A percentile compares a stretch with the other conserved stretches of the same genome.
These are phyloP conservation scores for Isotomurus palustris DNA, from an alignment of 2,888 invertebrate genomes.

Conservation along the genomic window DNA sequence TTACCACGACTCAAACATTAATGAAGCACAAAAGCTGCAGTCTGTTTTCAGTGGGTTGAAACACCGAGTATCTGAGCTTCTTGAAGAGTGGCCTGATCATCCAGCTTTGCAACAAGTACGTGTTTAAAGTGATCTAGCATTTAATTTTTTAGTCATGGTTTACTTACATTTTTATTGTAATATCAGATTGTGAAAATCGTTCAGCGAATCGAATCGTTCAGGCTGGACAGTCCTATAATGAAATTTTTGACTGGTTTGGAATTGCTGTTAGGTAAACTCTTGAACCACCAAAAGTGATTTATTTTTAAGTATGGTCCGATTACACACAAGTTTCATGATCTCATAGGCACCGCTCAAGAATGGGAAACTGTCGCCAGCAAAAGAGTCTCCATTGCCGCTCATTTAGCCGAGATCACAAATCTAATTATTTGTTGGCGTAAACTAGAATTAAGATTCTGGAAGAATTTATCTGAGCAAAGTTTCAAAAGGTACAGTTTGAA, in stretches of 20 bases:
- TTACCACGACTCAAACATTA: constrained; percentile 76
- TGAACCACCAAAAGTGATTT: not conserved
- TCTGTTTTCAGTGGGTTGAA: constrained; percentile 65
- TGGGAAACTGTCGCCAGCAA: constrained; percentile 90
- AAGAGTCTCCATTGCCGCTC: constrained; percentile 71
- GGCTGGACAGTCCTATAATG: constrained; percentile 75
- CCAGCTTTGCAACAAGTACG: constrained; percentile 74
- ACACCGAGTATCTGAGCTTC: constrained; percentile 59
- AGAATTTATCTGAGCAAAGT: constrained; percentile 68
- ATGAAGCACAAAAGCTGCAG: constrained; percentile 68
- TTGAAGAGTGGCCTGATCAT: constrained; percentile 83
- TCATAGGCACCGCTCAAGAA: constrained; percentile 59
- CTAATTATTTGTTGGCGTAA: constrained; percentile 88
- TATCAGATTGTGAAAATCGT: constrained; percentile 37
- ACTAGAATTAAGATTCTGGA: constrained; percentile 83
- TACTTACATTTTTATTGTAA: no score
- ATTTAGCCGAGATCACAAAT: constrained; percentile 68
- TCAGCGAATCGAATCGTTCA: constrained; percentile 55
- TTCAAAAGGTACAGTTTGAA: constrained; percentile 55
- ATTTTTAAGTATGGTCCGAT: not conserved
- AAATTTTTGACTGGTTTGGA: constrained; percentile 88
- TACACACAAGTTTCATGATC: not conserved
- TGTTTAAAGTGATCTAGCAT: constrained; percentile 50
- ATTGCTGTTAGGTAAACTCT: constrained; percentile 67
- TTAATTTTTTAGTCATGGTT: constrained; percentile 57